Conservation (phyloP, 2,888 invertebrate genomes). For the Dromius quadrimaculatus region DNA sequence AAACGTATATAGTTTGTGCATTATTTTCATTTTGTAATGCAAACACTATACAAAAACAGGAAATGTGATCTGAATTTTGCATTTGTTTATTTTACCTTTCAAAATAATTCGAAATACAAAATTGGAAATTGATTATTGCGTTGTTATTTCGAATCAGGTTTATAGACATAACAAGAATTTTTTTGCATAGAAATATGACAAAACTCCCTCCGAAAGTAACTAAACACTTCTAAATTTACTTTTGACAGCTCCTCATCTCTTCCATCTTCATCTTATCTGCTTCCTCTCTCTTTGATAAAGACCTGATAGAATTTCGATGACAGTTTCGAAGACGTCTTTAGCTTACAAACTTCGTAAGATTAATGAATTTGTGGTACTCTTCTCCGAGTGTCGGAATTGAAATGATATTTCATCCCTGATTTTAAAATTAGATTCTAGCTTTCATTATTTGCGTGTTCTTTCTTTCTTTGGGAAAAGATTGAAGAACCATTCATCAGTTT, state of each 20-base stretch:
- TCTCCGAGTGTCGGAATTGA: slow-evolving; percentile 26
- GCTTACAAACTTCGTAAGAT: slow-evolving; percentile 36
- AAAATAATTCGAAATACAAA: too few relatives aligned
- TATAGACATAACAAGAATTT: too few relatives aligned
- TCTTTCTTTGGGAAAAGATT: neutral
- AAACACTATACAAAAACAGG: too few relatives aligned
- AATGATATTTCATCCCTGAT: slow-evolving; percentile 30
- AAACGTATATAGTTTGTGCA: slow-evolving; percentile 9
- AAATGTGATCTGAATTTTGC: too few relatives aligned
- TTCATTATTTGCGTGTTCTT: slow-evolving; percentile 11
- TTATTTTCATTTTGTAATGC: too few relatives aligned
- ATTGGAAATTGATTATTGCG: too few relatives aligned
- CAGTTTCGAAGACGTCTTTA: slow-evolving; percentile 37
- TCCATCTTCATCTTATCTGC: slow-evolving; percentile 1
- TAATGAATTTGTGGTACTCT: slow-evolving; percentile 41
- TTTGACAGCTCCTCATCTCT: neutral
- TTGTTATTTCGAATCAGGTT: too few relatives aligned
- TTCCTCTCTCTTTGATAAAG: slow-evolving; percentile 15
- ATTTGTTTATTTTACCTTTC: too few relatives aligned
- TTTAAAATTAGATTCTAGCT: slow-evolving; percentile 36
- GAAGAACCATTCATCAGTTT: slow-evolving; percentile 22
- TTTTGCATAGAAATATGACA: too few relatives aligned
- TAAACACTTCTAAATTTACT: too few relatives aligned
- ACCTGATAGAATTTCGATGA: slow-evolving; percentile 39
- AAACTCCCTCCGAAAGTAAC: too few relatives aligned